Base-by-base conservation (phyloP, 2,113 vertebrate species). In the Oryzias celebensis region DNA sequence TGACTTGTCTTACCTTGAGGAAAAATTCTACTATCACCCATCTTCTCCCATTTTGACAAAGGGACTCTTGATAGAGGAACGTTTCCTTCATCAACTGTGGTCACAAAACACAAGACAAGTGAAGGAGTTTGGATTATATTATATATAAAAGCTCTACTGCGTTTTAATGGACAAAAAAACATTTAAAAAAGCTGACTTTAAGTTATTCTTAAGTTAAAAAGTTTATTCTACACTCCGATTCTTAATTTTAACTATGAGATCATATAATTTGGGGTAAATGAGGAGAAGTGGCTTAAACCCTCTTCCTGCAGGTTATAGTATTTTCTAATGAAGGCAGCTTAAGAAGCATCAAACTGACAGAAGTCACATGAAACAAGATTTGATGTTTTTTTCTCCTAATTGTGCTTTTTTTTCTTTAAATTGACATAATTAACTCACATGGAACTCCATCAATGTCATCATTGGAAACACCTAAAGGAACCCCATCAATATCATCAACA, bases 391-490 rank as follows among this genome's bases (percentile, higher is more conserved):
- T 26, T 26, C 5, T 26, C 26, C 26, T 8, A 36, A 36, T 36
- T 36, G 31, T 36, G 8, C 7, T 36, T 2, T 7, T 7, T 7
- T 8, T 7, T 7, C 8, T 36, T 36, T 8, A 22, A 42, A 14
- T 23, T 20, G 3, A 43, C 14, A 14, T 45, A 52, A 53, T 44
- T 20, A 41, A 90, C 92, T 79, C 82, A 93, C 93, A 68, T 18
- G 93, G 93, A 85, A 92, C 86, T 26, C 93, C 93, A 54, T 93
- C 92, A 26, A 93, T 92, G 70, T 93, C 93, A 41, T 93, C 92
- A 8, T 84, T 51, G 2, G 68, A 42, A 2, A 64, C 78, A 24
- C 73, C 87, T 42, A 93, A 78, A 13, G 92, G 93, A 59, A 93
- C 85, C 0, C 93, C 92, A 1, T 93, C 93, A 7, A 93, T 80